phyloP scores from a whole-genome alignment of 2,113 vertebrate species.

The Ceratotherium simum region DNA sequence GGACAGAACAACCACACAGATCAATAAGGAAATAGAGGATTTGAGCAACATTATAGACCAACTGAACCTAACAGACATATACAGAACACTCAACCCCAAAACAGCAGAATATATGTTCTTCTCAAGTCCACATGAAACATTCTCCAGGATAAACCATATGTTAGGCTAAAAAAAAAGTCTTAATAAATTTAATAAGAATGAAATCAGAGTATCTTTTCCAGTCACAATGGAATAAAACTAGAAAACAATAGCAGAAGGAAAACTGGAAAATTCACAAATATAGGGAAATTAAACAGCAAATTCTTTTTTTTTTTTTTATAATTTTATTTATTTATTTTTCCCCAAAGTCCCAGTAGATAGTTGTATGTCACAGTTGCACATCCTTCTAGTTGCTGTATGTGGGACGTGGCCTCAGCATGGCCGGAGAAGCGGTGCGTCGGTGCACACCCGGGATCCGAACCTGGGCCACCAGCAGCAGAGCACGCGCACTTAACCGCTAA shows the following conservation, averaged over 20 bases:
- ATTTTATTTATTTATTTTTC: too few relatives aligned
- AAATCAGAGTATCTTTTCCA: background rate
- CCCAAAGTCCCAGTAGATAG: too few relatives aligned
- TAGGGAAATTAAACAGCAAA: background rate
- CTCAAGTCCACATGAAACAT: background rate
- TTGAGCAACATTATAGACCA: background rate
- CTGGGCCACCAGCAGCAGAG: too few relatives aligned
- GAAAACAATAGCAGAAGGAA: background rate
- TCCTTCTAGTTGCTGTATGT: too few relatives aligned
- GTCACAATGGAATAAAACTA: background rate
- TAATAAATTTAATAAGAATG: background rate
- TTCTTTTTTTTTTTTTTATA: too few relatives aligned
- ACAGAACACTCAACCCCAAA: background rate
- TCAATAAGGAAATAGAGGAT: background rate
- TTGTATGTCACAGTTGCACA: too few relatives aligned
- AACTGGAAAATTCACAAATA: background rate
- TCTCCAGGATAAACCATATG: background rate
- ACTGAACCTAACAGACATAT: background rate
- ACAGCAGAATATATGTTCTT: background rate
- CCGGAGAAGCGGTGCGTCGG: too few relatives aligned
- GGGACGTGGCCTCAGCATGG: too few relatives aligned
- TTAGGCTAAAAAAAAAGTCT: background rate
- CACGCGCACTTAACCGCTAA: too few relatives aligned
- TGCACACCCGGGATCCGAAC: too few relatives aligned
- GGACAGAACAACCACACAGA: background rate